Percentiles rank a stretch among this genome's conserved stretches.
Evolutionary conservation across 1,140 invertebrate species (phyloP).

Genomic region (Araneus ventricosus): DNA sequence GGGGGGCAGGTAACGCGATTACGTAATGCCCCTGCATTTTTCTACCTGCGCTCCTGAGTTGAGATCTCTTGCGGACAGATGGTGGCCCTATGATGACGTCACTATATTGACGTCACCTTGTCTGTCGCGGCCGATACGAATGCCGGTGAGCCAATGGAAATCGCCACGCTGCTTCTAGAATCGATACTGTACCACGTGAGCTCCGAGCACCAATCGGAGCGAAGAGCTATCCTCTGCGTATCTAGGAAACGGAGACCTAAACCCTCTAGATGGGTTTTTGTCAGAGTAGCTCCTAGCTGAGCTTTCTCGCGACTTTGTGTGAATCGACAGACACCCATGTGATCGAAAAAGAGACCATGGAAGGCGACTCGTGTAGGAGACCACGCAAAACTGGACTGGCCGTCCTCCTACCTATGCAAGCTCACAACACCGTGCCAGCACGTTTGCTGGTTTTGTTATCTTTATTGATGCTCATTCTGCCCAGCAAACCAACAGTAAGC

Average conservation of each 20-base stretch:
- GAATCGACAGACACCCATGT: slow-evolving; percentile 61
- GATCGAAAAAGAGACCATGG: slow-evolving; percentile 65
- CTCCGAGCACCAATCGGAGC: neutral
- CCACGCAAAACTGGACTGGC: slow-evolving; percentile 21
- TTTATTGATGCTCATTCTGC: slow-evolving; percentile 43
- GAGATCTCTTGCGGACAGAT: slow-evolving; percentile 49
- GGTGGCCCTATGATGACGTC: slow-evolving; percentile 62
- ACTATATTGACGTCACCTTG: slow-evolving; percentile 72
- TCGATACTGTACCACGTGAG: slow-evolving; percentile 64
- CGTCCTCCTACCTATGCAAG: slow-evolving; percentile 35
- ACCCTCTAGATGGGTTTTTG: slow-evolving; percentile 66
- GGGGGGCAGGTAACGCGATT: slow-evolving; percentile 60
- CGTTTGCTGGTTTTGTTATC: slow-evolving; percentile 38
- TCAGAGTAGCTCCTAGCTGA: slow-evolving; percentile 60
- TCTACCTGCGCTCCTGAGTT: slow-evolving; percentile 54
- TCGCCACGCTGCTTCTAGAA: slow-evolving; percentile 54
- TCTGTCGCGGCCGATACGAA: slow-evolving; percentile 70
- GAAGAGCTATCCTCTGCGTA: slow-evolving; percentile 70
- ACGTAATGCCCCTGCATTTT: slow-evolving; percentile 66
- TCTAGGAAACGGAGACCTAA: slow-evolving; percentile 69
- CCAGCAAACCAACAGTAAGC: slow-evolving; percentile 51
- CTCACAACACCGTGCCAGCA: neutral
- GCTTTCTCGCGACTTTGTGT: slow-evolving; percentile 54
- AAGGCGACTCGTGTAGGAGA: slow-evolving; percentile 56
- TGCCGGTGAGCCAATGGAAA: slow-evolving; percentile 60